Conservation (phyloP, 2,888 invertebrate species). For the Adelphocoris suturalis region DNA sequence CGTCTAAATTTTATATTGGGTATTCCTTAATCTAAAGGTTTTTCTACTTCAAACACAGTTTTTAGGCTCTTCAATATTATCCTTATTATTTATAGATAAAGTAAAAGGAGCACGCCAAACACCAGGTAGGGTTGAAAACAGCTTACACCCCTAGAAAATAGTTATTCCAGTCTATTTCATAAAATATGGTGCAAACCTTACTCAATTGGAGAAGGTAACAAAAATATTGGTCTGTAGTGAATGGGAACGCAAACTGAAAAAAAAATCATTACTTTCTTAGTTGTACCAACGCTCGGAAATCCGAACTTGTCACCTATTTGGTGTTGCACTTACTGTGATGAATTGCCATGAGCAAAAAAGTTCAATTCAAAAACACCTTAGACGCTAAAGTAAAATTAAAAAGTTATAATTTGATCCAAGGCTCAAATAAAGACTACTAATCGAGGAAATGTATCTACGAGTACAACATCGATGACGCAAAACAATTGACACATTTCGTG, state of each 20-base stretch:
- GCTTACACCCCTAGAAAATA: not conserved
- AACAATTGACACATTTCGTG: constrained; percentile 38
- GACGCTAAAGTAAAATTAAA: not conserved
- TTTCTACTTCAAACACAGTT: constrained; percentile 1
- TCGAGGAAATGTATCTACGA: no score
- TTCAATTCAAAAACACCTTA: constrained; percentile 46
- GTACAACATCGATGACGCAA: constrained; percentile 6
- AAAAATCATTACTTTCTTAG: not conserved
- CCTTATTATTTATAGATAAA: not conserved
- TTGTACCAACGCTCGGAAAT: not conserved
- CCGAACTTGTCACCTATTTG: constrained; percentile 72
- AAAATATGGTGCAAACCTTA: not conserved
- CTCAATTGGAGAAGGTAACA: not conserved
- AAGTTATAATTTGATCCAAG: not conserved
- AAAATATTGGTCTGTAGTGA: constrained; percentile 4
- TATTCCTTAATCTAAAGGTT: constrained; percentile 11
- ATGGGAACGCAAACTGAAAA: not conserved
- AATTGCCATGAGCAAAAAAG: constrained; percentile 74
- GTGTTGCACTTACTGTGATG: constrained; percentile 74
- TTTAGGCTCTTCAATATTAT: constrained; percentile 22
- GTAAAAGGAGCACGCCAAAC: constrained; percentile 4
- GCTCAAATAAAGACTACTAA: not conserved
- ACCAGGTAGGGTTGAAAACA: not conserved
- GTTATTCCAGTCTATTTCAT: not conserved
- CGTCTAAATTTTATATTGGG: not conserved